A percentile compares a stretch with the other conserved stretches of the same genome.
phyloP scores from a whole-genome alignment of 2,113 vertebrate genomes.

The Silurus asotus region DNA sequence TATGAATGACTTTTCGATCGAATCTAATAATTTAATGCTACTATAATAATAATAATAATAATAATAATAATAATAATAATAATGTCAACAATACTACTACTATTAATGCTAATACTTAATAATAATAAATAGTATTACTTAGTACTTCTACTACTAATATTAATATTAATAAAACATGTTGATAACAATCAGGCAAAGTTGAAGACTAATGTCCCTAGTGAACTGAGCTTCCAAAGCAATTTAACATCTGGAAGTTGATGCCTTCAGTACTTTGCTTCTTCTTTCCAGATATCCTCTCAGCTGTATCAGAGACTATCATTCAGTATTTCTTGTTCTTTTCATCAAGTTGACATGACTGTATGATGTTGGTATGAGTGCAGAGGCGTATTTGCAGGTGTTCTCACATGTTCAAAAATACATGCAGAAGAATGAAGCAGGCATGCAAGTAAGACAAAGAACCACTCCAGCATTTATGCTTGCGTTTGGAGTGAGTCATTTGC shows the following conservation, averaged over 20 bases:
- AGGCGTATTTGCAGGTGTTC: background rate
- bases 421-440: background rate
- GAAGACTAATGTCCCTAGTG: background rate
- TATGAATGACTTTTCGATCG: background rate
- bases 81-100: too few relatives aligned
- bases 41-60: background rate
- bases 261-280: background rate
- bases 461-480: background rate
- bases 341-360: background rate
- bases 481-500: conserved; percentile 12
- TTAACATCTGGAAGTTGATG: background rate
- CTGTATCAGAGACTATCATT: background rate
- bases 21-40: background rate
- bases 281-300: too few relatives aligned
- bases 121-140: too few relatives aligned
- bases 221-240: background rate
- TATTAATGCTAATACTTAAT: too few relatives aligned
- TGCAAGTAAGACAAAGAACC: background rate
- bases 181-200: background rate
- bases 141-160: too few relatives aligned
- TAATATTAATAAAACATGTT: too few relatives aligned
- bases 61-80: too few relatives aligned
- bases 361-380: background rate
- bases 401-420: background rate
- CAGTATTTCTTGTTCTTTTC: background rate